These are phyloP conservation scores for Yponomeuta sedellus DNA, from an alignment of 2,888 invertebrate genomes.

Conservation along the genomic window DNA sequence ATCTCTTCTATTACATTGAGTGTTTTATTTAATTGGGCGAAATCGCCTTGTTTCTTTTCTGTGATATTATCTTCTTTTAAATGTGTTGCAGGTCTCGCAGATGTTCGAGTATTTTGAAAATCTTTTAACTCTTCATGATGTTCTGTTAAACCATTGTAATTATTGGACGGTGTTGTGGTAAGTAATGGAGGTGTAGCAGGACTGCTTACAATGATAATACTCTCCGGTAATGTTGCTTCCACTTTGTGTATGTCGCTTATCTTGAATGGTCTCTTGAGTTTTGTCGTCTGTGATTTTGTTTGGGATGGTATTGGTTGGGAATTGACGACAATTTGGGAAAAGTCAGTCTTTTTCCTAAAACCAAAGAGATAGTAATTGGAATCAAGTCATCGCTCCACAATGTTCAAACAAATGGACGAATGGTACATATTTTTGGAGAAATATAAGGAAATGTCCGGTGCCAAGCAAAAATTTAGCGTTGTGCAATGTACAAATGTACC, in stretches of 20 bases:
- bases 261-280: conserved; percentile 45
- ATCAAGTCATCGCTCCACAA: too few species aligned
- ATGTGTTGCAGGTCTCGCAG: too few species aligned
- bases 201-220: neutral
- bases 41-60: neutral
- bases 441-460: too few species aligned
- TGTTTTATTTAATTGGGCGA: neutral
- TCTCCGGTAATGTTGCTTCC: conserved; percentile 31
- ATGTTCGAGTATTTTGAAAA: too few species aligned
- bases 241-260: conserved; percentile 49
- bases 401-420: too few species aligned
- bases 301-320: neutral
- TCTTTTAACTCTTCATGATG: too few species aligned
- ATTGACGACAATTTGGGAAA: neutral
- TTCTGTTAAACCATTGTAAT: too few species aligned
- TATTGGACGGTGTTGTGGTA: neutral
- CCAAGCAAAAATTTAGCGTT: too few species aligned
- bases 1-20: neutral
- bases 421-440: too few species aligned
- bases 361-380: too few species aligned
- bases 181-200: neutral
- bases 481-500: too few species aligned
- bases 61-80: neutral
- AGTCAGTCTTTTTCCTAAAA: conserved; percentile 2
- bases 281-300: conserved; percentile 23